Conservation (phyloP, 2,797 vertebrate genomes). For the Hephaestus fuliginosus region DNA sequence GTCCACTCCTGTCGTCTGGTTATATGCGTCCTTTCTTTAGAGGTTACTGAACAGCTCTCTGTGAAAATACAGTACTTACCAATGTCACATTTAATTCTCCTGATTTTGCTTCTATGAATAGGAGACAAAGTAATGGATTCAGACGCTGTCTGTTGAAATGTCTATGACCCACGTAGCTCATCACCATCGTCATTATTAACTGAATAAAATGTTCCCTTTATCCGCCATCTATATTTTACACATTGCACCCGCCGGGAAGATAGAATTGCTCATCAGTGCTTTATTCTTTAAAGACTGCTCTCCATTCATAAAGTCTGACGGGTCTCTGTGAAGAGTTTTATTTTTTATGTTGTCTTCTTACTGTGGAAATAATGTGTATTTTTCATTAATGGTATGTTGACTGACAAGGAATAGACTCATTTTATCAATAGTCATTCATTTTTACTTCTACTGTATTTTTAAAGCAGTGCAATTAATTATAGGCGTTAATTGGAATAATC, state of each 20-base stretch:
- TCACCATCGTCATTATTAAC: constrained; percentile 35
- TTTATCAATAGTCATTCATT: too few species aligned
- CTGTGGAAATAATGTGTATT: background rate
- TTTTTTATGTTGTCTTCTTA: background rate
- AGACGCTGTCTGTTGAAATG: constrained; percentile 17
- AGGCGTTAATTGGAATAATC: background rate
- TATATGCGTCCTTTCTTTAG: background rate
- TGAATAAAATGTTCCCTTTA: constrained; percentile 28
- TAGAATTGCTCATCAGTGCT: constrained; percentile 22
- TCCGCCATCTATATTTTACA: constrained; percentile 25
- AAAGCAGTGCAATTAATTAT: background rate
- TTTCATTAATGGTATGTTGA: background rate
- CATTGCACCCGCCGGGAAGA: background rate
- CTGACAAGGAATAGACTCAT: too few species aligned
- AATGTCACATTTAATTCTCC: constrained; percentile 6
- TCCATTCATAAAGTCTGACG: background rate
- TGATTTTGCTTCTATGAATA: constrained; percentile 11
- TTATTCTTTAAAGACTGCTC: constrained; percentile 18
- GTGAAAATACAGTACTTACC: background rate
- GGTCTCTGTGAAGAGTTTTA: background rate
- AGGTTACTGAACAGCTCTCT: constrained; percentile 11
- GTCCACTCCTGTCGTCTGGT: background rate
- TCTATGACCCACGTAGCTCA: constrained; percentile 38
- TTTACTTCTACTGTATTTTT: background rate
- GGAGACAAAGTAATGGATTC: constrained; percentile 16